A percentile compares a stretch with the other conserved stretches of the same genome.
These are phyloP conservation scores for Phragmatobia fuliginosa DNA, from an alignment of 2,888 invertebrate genomes.

Conservation along the genomic window DNA sequence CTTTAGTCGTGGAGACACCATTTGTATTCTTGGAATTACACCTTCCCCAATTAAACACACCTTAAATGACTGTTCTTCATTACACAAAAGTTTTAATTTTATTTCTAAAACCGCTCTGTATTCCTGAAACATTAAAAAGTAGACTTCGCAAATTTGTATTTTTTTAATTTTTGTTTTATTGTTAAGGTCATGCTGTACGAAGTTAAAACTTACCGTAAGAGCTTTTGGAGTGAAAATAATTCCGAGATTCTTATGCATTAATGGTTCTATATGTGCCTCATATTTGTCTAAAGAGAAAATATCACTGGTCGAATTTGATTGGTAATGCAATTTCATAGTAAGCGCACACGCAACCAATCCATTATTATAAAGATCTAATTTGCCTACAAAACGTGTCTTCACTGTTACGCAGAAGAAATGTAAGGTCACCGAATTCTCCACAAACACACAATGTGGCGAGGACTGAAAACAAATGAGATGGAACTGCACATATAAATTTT, in stretches of 20 bases:
- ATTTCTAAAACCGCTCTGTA: conserved; percentile 80
- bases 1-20: conserved; percentile 65
- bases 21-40: conserved; percentile 75
- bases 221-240: conserved; percentile 78
- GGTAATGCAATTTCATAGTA: conserved; percentile 74
- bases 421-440: conserved; percentile 77
- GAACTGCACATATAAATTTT: not conserved
- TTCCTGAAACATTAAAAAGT: conserved; percentile 60
- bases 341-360: conserved; percentile 78
- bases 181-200: not conserved
- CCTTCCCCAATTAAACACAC: conserved; percentile 81
- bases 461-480: conserved; percentile 62
- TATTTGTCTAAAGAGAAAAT: conserved; percentile 79
- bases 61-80: conserved; percentile 74
- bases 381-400: conserved; percentile 66
- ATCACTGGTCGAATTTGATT: conserved; percentile 65
- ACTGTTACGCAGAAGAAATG: conserved; percentile 78
- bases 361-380: conserved; percentile 78
- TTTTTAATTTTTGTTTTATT: not conserved
- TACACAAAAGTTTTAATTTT: conserved; percentile 74
- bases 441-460: conserved; percentile 79
- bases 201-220: conserved; percentile 61
- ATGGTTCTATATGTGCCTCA: conserved; percentile 76
- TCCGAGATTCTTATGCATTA: conserved; percentile 74
- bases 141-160: not conserved